Conservation (phyloP, 2,113 vertebrate genomes). For the Melanostigma gelatinosum region DNA sequence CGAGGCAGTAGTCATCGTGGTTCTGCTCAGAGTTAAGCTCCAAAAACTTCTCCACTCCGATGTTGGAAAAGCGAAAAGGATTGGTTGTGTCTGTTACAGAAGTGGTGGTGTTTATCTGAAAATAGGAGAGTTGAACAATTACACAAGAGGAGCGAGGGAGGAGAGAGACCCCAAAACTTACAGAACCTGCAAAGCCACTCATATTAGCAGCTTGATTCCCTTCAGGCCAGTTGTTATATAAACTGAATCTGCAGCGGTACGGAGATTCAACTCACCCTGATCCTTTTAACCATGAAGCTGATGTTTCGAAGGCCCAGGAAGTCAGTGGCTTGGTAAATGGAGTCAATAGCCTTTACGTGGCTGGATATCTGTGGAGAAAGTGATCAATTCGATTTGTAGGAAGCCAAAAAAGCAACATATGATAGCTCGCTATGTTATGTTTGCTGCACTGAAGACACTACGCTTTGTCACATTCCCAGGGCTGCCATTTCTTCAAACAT, state of each 20-base stretch:
- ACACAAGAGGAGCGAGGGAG: neutral
- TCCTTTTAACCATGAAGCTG: constrained; percentile 98
- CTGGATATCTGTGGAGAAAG: constrained; percentile 91
- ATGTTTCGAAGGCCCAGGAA: constrained; percentile 96
- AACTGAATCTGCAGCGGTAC: neutral
- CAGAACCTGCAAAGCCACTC: neutral
- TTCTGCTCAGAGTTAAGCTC: constrained; percentile 98
- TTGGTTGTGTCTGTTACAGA: constrained; percentile 88
- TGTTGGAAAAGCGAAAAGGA: constrained; percentile 96
- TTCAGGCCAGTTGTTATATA: neutral
- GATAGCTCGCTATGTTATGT: neutral
- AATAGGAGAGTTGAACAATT: constrained; percentile 10
- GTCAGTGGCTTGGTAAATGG: constrained; percentile 95
- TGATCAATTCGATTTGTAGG: neutral
- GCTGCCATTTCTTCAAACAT: neutral
- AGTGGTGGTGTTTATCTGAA: constrained; percentile 92
- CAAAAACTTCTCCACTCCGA: constrained; percentile 98
- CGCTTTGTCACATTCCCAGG: neutral
- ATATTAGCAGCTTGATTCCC: neutral
- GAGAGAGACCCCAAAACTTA: no score
- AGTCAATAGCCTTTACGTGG: constrained; percentile 96
- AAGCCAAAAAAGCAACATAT: neutral
- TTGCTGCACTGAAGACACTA: neutral
- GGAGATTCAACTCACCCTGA: constrained; percentile 86
- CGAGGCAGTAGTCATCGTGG: constrained; percentile 96